Percentiles rank a stretch among this genome's conserved stretches.
Conservation (phyloP, 23 tunicate genomes). For the Pegea sp. region DNA sequence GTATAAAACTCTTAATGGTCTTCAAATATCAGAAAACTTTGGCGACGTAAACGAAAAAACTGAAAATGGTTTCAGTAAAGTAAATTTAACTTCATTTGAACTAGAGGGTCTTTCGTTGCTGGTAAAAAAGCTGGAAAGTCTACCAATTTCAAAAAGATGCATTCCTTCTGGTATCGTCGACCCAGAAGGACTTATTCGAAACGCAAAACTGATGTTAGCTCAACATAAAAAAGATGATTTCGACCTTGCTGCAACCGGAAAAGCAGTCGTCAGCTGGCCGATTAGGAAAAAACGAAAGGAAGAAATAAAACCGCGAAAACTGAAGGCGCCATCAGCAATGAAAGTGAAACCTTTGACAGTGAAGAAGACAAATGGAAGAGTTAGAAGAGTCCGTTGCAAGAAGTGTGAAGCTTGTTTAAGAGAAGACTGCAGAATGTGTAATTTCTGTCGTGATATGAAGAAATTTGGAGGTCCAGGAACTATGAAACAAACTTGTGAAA, state of each 20-base stretch:
- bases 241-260: constrained; percentile 48
- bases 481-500: constrained; percentile 79
- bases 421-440: constrained; percentile 62
- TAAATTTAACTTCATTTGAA: constrained; percentile 70
- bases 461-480: constrained; percentile 93
- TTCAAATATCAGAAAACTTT: no score
- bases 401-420: constrained; percentile 63
- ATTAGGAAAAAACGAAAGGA: not conserved
- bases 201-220: constrained; percentile 1
- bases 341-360: no score
- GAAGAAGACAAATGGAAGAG: constrained; percentile 5
- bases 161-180: constrained; percentile 48
- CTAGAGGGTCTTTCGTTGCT: constrained; percentile 46
- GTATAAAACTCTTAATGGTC: constrained; percentile 22
- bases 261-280: constrained; percentile 60
- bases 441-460: constrained; percentile 71
- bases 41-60: constrained; percentile 1
- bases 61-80: constrained; percentile 1
- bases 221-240: constrained; percentile 47
- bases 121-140: constrained; percentile 25
- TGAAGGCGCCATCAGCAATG: constrained; percentile 2
- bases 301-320: no score
- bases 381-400: constrained; percentile 70
- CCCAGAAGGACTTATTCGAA: constrained; percentile 6
- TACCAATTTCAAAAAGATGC: constrained; percentile 11